Conservation (phyloP, 2,888 invertebrate genomes). For the Bellardia bayeri region DNA sequence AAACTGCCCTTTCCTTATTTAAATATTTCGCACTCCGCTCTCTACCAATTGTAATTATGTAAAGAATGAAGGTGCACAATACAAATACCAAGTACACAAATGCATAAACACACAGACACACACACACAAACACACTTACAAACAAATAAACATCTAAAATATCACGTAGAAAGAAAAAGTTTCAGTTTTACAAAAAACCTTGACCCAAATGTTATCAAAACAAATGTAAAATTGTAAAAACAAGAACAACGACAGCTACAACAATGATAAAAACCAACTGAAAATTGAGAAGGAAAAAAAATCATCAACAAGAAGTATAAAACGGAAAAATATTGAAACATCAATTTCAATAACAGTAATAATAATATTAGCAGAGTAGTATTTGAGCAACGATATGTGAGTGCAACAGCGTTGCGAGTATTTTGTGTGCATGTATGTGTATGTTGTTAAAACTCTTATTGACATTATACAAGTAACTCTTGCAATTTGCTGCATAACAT, state of each 20-base stretch:
- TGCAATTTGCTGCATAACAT: no score
- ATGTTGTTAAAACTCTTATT: no score
- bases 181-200: slow-evolving; percentile 58
- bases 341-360: slow-evolving; percentile 17
- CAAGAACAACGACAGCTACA: slow-evolving; percentile 47
- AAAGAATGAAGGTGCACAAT: slow-evolving; percentile 43
- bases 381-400: background rate
- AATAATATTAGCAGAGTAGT: slow-evolving; percentile 2
- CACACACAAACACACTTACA: background rate
- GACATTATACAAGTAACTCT: no score
- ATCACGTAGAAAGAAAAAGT: slow-evolving; percentile 54
- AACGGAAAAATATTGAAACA: slow-evolving; percentile 41
- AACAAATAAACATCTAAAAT: slow-evolving; percentile 39
- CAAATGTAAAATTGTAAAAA: slow-evolving; percentile 53
- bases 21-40: background rate
- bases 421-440: no score
- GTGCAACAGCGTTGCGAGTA: background rate
- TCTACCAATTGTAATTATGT: slow-evolving; percentile 38
- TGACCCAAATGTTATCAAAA: slow-evolving; percentile 70
- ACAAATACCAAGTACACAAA: slow-evolving; percentile 28
- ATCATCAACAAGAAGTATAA: slow-evolving; percentile 1
- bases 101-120: background rate
- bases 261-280: slow-evolving; percentile 26
- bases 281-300: background rate
- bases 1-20: background rate